Conservation (phyloP, 1,140 invertebrate species). For the Zaprionus camerounensis region DNA sequence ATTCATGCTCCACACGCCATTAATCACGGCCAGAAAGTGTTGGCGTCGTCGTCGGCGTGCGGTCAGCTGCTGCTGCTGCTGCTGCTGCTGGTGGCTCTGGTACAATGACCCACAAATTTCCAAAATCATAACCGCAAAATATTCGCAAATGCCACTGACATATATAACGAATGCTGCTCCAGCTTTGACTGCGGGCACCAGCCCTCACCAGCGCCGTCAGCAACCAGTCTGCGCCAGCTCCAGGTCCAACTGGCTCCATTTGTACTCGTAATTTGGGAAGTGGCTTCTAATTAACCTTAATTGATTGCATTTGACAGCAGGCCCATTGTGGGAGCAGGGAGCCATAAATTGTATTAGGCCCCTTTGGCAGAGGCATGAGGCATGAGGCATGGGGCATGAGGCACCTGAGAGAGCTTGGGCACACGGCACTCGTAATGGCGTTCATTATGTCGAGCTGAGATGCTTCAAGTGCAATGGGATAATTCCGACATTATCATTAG, state of each 20-base stretch:
- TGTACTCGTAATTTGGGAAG: conserved; percentile 74
- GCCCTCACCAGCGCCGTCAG: not conserved
- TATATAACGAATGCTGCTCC: conserved; percentile 40
- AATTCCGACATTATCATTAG: conserved; percentile 57
- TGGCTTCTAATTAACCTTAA: conserved; percentile 80
- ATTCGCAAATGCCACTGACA: conserved; percentile 62
- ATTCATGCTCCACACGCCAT: conserved; percentile 66
- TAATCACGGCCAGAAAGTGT: conserved; percentile 60
- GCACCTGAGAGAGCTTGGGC: conserved; percentile 6
- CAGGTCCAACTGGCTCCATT: conserved; percentile 25
- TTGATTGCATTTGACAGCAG: conserved; percentile 77
- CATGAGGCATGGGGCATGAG: conserved; percentile 6
- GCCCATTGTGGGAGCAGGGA: conserved; percentile 61
- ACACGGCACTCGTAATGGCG: conserved; percentile 25
- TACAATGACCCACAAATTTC: conserved; percentile 62
- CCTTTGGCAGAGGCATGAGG: conserved; percentile 1
- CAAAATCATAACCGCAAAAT: conserved; percentile 73
- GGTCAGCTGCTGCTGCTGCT: conserved; percentile 22
- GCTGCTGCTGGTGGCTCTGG: not conserved
- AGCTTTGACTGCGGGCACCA: not conserved
- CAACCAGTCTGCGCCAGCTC: not conserved
- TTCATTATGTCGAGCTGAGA: conserved; percentile 36
- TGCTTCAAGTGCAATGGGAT: conserved; percentile 43
- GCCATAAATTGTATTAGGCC: conserved; percentile 57
- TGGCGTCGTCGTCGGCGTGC: conserved; percentile 31